Evolutionary conservation across 2,113 vertebrate genomes (phyloP).

Genomic region (Rhegmatorhina hoffmannsi): DNA sequence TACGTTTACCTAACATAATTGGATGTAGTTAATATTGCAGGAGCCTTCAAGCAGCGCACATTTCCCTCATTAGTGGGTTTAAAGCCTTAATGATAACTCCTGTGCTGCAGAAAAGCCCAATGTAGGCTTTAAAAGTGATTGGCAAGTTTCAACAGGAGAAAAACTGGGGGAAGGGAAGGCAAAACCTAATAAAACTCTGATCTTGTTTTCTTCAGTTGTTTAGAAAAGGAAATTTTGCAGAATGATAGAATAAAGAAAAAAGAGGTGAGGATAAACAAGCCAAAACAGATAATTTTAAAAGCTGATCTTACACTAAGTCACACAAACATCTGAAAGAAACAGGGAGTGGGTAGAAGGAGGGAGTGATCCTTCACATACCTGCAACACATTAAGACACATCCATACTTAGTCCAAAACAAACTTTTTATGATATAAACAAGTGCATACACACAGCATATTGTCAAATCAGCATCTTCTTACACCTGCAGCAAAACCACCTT

Average conservation of each 20-base stretch:
- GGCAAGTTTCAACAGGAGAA: slow-evolving; percentile 60
- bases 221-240: not conserved
- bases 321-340: not conserved
- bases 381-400: not conserved
- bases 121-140: slow-evolving; percentile 55
- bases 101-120: slow-evolving; percentile 48
- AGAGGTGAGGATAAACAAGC: not conserved
- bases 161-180: slow-evolving; percentile 21
- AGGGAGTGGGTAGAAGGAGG: not conserved
- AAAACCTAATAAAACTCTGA: not conserved
- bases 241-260: not conserved
- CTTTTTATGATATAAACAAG: not conserved
- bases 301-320: not conserved
- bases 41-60: slow-evolving; percentile 68
- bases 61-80: slow-evolving; percentile 68
- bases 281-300: not conserved
- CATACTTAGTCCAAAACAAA: not conserved
- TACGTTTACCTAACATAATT: slow-evolving; percentile 72
- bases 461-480: slow-evolving; percentile 39
- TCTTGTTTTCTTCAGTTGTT: not conserved
- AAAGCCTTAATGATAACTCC: slow-evolving; percentile 70
- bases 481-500: slow-evolving; percentile 53
- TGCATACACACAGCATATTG: not conserved
- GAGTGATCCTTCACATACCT: not conserved
- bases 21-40: slow-evolving; percentile 73